phyloP scores from a whole-genome alignment of 2,888 invertebrate species.

The Erebia ligea region DNA sequence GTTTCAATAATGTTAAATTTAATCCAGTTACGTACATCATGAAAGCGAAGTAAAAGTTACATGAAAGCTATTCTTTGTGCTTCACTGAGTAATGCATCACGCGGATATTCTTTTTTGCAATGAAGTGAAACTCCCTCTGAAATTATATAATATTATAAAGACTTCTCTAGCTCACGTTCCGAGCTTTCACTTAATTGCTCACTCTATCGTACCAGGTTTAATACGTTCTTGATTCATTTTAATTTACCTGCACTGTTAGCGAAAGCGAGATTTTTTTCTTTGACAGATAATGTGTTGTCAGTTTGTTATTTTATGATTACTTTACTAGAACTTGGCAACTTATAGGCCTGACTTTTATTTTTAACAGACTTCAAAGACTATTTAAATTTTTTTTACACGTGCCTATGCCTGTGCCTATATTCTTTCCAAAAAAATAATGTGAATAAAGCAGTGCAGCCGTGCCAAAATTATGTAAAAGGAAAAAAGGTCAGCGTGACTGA shows the following conservation, averaged over 20 bases:
- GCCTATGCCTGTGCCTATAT: too few species aligned
- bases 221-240: background rate
- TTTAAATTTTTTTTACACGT: too few species aligned
- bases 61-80: conserved; percentile 33
- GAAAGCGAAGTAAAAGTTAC: conserved; percentile 29
- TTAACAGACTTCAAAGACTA: too few species aligned
- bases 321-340: too few species aligned
- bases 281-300: too few species aligned
- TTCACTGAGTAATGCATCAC: conserved; percentile 33
- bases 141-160: conserved; percentile 18
- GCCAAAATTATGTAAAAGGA: too few species aligned
- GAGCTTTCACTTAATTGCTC: conserved; percentile 26
- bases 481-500: too few species aligned
- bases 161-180: conserved; percentile 26
- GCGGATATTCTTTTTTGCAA: conserved; percentile 27
- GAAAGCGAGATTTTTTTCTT: background rate
- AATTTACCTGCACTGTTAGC: too few species aligned
- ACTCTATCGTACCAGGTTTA: background rate
- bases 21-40: conserved; percentile 30
- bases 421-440: too few species aligned
- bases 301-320: too few species aligned
- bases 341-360: too few species aligned
- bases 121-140: conserved; percentile 27
- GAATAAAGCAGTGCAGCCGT: too few species aligned
- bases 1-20: conserved; percentile 19